These are phyloP conservation scores for Selene dorsalis DNA, from an alignment of 2,797 vertebrate genomes.

Conservation along the genomic window DNA sequence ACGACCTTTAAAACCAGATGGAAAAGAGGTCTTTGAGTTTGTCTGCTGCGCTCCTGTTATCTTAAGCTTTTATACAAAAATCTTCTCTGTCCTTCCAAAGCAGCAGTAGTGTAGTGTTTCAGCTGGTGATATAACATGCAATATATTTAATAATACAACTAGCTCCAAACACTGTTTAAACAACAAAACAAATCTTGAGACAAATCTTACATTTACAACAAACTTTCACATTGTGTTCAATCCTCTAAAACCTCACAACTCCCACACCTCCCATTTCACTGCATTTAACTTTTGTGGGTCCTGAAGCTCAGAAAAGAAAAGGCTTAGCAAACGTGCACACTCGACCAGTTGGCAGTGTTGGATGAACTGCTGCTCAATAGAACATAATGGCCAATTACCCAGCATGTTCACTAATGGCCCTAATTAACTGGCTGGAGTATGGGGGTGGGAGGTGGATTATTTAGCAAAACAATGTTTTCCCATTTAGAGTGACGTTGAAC, in stretches of 20 bases:
- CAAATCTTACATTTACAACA: slow-evolving; percentile 55
- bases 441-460: slow-evolving; percentile 58
- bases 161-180: slow-evolving; percentile 40
- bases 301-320: slow-evolving; percentile 31
- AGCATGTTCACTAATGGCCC: slow-evolving; percentile 74
- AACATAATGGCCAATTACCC: slow-evolving; percentile 80
- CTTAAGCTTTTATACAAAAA: slow-evolving; percentile 3
- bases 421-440: slow-evolving; percentile 70
- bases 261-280: slow-evolving; percentile 53
- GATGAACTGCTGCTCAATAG: slow-evolving; percentile 68
- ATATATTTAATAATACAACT: slow-evolving; percentile 5
- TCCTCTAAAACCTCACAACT: slow-evolving; percentile 35
- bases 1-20: slow-evolving; percentile 8
- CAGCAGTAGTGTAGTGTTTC: neutral
- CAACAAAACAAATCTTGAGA: slow-evolving; percentile 31
- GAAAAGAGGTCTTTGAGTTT: slow-evolving; percentile 1
- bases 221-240: slow-evolving; percentile 37
- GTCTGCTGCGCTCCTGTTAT: slow-evolving; percentile 7
- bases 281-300: slow-evolving; percentile 49
- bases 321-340: slow-evolving; percentile 59
- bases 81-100: neutral
- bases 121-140: slow-evolving; percentile 16
- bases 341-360: slow-evolving; percentile 57
- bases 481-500: slow-evolving; percentile 42
- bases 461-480: slow-evolving; percentile 65